phyloP scores from a whole-genome alignment of 2,113 vertebrate genomes.

The Grammomys surdaster region DNA sequence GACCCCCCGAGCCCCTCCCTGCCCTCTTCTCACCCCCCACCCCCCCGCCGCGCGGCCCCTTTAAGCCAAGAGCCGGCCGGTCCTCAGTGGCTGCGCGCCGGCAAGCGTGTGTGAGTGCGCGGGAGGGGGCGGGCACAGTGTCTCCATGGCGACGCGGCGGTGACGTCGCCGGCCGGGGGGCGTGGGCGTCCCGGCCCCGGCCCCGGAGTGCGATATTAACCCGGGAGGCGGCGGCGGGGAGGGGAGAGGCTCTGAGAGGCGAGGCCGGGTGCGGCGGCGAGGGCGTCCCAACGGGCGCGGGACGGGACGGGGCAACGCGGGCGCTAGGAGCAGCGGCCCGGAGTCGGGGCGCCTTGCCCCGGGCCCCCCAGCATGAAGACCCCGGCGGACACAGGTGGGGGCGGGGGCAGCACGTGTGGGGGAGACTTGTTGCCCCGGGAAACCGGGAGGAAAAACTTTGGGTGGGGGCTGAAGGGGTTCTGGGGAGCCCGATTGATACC shows the following conservation, averaged over 20 bases:
- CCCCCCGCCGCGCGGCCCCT: conserved; percentile 79
- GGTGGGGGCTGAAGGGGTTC: conserved; percentile 39
- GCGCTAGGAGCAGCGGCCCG: conserved; percentile 81
- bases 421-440: conserved; percentile 82
- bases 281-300: conserved; percentile 85
- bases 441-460: conserved; percentile 72
- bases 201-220: conserved; percentile 86
- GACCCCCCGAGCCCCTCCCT: conserved; percentile 45
- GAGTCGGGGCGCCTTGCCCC: conserved; percentile 76
- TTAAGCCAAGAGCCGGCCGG: conserved; percentile 78
- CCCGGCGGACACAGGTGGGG: conserved; percentile 87
- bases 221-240: conserved; percentile 83
- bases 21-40: conserved; percentile 54
- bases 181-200: conserved; percentile 87
- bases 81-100: conserved; percentile 81
- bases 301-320: conserved; percentile 83
- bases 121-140: conserved; percentile 82
- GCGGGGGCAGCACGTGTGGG: conserved; percentile 81
- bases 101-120: conserved; percentile 69
- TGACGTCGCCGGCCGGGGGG: conserved; percentile 86
- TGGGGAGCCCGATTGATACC: conserved; percentile 29
- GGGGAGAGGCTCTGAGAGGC: conserved; percentile 82
- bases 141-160: conserved; percentile 89
- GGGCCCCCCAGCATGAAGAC: conserved; percentile 86
- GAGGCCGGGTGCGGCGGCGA: conserved; percentile 79